Percentiles rank a stretch among this genome's conserved stretches.
Conservation (phyloP, 2,113 vertebrate genomes). For the Pongo abelii region DNA sequence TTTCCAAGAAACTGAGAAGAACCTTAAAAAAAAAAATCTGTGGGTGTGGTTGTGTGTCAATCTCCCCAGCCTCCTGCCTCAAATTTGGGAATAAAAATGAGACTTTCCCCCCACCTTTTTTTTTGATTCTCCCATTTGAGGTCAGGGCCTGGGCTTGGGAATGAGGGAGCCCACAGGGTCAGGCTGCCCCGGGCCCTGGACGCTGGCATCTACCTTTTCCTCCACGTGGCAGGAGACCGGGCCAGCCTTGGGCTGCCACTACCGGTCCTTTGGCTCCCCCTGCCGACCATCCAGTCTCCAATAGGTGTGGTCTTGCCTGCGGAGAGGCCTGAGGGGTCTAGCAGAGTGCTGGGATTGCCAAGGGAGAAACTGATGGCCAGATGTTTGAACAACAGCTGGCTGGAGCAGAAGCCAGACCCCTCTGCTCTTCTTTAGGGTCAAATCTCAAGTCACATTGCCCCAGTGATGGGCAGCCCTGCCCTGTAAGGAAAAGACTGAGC, state of each 20-base stretch:
- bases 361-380: not conserved
- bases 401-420: not conserved
- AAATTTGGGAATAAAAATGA: not conserved
- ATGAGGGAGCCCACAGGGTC: not conserved
- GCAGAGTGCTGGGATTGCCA: not conserved
- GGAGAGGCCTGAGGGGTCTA: no score
- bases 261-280: conserved; percentile 6
- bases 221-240: fast-evolving
- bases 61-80: no score
- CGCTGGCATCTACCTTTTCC: not conserved
- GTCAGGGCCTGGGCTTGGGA: not conserved
- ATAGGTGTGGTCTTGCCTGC: not conserved
- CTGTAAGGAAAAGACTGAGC: not conserved
- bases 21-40: not conserved
- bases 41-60: not conserved
- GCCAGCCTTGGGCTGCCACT: not conserved
- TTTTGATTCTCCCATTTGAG: not conserved
- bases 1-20: not conserved
- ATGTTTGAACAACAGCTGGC: not conserved
- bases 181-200: not conserved
- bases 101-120: not conserved
- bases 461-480: not conserved
- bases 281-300: not conserved
- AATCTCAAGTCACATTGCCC: not conserved
- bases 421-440: not conserved